These are phyloP conservation scores for Drosophila seclusa DNA, from an alignment of 2,888 invertebrate species.

Conservation along the genomic window DNA sequence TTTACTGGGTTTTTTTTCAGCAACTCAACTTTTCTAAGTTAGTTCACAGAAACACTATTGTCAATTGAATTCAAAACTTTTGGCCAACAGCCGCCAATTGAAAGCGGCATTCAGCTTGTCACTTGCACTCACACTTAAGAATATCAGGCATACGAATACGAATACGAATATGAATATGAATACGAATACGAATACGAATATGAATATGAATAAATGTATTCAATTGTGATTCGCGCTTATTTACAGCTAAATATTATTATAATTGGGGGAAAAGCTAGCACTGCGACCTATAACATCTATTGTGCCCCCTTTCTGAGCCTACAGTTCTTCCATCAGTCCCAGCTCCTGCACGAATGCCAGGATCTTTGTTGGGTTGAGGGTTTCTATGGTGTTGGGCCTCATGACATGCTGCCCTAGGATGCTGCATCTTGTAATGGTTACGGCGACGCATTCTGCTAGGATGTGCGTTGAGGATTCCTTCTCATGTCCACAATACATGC, in stretches of 20 bases:
- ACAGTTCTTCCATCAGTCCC: too few species aligned
- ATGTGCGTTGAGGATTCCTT: too few species aligned
- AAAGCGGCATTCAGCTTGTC: slow-evolving; percentile 41
- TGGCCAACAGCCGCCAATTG: slow-evolving; percentile 54
- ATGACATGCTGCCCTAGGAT: too few species aligned
- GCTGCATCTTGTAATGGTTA: too few species aligned
- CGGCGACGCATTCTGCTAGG: too few species aligned
- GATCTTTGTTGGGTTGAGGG: too few species aligned
- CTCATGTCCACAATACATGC: too few species aligned
- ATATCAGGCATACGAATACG: not conserved
- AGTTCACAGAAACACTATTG: not conserved
- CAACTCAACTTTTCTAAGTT: slow-evolving; percentile 2
- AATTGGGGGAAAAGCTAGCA: not conserved
- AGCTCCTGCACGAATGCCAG: too few species aligned
- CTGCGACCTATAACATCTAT: too few species aligned
- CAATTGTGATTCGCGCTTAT: too few species aligned
- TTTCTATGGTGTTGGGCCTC: too few species aligned
- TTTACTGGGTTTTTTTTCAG: not conserved
- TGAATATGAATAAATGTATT: not conserved
- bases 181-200: not conserved
- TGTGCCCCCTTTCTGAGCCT: too few species aligned
- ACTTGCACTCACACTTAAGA: slow-evolving; percentile 60
- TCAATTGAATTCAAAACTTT: slow-evolving; percentile 36
- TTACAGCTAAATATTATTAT: not conserved
- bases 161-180: not conserved